Evolutionary conservation across 1,140 invertebrate species (phyloP).

Genomic region (Danaus plexippus): DNA sequence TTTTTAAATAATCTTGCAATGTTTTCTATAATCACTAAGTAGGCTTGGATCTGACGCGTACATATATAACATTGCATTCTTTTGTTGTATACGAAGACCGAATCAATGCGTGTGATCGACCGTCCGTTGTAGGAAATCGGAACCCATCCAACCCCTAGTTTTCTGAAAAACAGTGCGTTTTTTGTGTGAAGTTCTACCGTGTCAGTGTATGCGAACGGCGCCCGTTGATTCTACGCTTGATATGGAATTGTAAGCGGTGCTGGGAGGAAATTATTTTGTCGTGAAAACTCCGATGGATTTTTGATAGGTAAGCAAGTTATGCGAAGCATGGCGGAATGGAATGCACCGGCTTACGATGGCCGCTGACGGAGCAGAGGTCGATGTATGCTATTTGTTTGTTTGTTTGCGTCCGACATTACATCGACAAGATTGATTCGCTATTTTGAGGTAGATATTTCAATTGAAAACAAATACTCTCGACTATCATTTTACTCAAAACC

Average conservation of each 20-base stretch:
- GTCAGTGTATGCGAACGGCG: too few relatives aligned
- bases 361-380: slow-evolving; percentile 17
- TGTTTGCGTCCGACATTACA: not conserved
- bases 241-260: too few relatives aligned
- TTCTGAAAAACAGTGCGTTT: slow-evolving; percentile 24
- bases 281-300: slow-evolving; percentile 36
- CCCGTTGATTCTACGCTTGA: too few relatives aligned
- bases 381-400: slow-evolving; percentile 16
- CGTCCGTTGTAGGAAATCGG: slow-evolving; percentile 13
- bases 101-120: slow-evolving; percentile 16
- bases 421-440: too few relatives aligned
- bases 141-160: slow-evolving; percentile 11
- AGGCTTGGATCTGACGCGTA: too few relatives aligned
- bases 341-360: slow-evolving; percentile 30
- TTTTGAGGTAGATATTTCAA: too few relatives aligned
- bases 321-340: slow-evolving; percentile 23
- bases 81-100: slow-evolving; percentile 2
- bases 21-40: too few relatives aligned
- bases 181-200: slow-evolving; percentile 4
- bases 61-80: too few relatives aligned
- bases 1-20: too few relatives aligned
- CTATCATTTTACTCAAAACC: too few relatives aligned
- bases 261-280: not conserved
- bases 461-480: too few relatives aligned
- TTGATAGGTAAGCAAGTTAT: slow-evolving; percentile 41